Evolutionary conservation across 2,888 invertebrate species (phyloP), one percentile per base, ranked within the genome.

Genomic region (Agapetus fuscipes): DNA sequence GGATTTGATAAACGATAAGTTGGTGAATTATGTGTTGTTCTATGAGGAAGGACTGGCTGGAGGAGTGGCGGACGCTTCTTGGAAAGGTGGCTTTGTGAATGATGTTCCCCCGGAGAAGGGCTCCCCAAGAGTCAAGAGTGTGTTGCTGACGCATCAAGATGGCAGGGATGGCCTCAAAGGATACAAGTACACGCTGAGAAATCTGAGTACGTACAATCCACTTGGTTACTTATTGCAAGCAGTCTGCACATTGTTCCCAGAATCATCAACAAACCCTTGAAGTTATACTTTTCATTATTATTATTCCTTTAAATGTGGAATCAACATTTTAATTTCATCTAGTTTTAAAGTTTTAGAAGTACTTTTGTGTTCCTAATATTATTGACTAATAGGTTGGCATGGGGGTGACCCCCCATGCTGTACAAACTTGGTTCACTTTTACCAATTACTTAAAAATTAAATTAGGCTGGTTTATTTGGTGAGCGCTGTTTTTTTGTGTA

Each of bases 21-120:
- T n/a, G 36, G 60, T 69, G 2, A 67, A 64, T 0, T 70, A 69
- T 38, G 66, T 69, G 0, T 45, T 70, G 17, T 70, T 65, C 46
- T 69, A 66, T 29, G 68, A 70, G 27, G 61, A 66, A 43, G 67
- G 70, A 0, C 55, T 59, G 1, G 53, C 62, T 0, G 59, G 58
- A 55, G 24, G 64, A 63, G 25, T 48, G 54, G 1, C 50, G 51
- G 4, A 49, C 53, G 3, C 54, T 61, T 1, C 48, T 48, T 3
- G 61, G 61, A 2, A 57, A 60, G 1, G 64, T 58, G 41, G 58
- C 49, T 3, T 58, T 61, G 1, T 50, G 51, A 0, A 60, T 61
- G 5, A 66, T 62, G 27, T 65, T 63, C 45, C 47, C 64, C 34
- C 59, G 58, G 2, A 64, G 63, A 56, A 58, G 57, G 34, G 58